Conservation (phyloP, 2,113 vertebrate genomes). For the Psittacula cyanocephala region DNA sequence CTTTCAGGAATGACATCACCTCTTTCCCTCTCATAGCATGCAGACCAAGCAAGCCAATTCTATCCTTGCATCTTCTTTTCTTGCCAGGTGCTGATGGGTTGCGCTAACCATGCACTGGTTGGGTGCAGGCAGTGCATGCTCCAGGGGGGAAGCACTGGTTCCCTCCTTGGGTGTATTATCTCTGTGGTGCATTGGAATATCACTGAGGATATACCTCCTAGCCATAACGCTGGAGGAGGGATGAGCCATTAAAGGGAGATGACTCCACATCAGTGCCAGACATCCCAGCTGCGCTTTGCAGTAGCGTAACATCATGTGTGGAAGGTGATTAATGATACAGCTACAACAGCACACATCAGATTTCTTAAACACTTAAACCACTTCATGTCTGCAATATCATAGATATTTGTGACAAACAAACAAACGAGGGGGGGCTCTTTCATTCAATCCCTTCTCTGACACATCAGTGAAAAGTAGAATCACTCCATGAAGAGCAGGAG, state of each 20-base stretch:
- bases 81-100: background rate
- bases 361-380: background rate
- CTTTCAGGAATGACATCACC: background rate
- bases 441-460: background rate
- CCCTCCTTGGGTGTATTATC: background rate
- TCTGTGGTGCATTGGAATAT: background rate
- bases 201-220: background rate
- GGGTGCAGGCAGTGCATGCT: background rate
- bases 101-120: background rate
- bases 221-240: background rate
- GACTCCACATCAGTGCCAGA: background rate
- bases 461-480: background rate
- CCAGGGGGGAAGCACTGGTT: background rate
- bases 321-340: background rate
- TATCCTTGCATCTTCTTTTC: background rate
- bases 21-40: background rate
- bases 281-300: background rate
- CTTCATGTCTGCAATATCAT: background rate
- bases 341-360: background rate
- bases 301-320: background rate
- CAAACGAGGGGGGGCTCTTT: accelerated
- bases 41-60: background rate
- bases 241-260: background rate
- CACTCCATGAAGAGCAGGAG: background rate
- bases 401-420: background rate